Evolutionary conservation across 2,797 vertebrate species (phyloP).

Genomic region (Saguinus oedipus): DNA sequence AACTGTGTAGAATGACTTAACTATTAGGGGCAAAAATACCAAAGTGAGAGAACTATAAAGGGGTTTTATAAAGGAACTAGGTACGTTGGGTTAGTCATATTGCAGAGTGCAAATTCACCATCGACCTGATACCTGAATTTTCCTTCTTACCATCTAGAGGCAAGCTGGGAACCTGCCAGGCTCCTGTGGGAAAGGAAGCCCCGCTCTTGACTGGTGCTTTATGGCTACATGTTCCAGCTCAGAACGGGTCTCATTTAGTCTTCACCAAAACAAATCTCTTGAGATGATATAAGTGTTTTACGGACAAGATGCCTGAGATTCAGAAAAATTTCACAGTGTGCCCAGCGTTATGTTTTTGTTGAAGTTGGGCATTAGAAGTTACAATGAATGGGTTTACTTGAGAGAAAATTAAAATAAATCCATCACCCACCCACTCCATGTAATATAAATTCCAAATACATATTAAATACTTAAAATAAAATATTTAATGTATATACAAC

Average conservation of each 20-base stretch:
- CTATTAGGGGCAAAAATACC: not conserved
- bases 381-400: not conserved
- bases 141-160: not conserved
- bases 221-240: not conserved
- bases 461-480: not conserved
- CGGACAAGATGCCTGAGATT: not conserved
- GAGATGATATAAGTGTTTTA: not conserved
- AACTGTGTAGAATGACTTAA: not conserved
- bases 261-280: not conserved
- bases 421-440: not conserved
- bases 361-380: not conserved
- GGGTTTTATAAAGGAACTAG: not conserved
- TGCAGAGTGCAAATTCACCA: not conserved
- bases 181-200: not conserved
- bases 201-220: not conserved
- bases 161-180: not conserved
- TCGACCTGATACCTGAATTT: not conserved
- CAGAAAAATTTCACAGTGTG: not conserved
- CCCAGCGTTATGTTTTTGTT: not conserved
- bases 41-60: not conserved
- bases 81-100: not conserved
- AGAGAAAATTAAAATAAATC: not conserved
- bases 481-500: not conserved
- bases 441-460: not conserved
- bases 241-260: not conserved